Conservation (phyloP, 2,113 vertebrate genomes). For the Eidolon helvum region DNA sequence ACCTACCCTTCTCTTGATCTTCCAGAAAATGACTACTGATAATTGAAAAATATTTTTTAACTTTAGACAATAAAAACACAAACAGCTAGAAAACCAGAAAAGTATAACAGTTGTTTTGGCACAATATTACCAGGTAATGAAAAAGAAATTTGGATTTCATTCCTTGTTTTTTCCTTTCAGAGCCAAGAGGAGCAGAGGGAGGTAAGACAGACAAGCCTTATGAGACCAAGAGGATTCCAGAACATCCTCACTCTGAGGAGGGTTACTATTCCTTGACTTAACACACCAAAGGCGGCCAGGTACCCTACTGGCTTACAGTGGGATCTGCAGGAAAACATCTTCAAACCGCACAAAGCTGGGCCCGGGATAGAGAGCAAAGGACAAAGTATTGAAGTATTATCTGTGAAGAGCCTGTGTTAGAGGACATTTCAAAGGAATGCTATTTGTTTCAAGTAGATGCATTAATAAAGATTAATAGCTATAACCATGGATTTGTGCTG, state of each 20-base stretch:
- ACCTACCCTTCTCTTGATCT: not conserved
- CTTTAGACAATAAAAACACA: constrained; percentile 58
- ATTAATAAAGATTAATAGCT: constrained; percentile 41
- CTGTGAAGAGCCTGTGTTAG: not conserved
- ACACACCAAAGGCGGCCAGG: not conserved
- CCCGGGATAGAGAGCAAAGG: not conserved
- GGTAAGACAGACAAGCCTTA: not conserved
- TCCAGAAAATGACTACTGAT: not conserved
- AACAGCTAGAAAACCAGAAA: constrained; percentile 37
- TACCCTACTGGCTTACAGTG: not conserved
- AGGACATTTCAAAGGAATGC: not conserved
- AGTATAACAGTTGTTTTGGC: not conserved
- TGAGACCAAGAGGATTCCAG: not conserved
- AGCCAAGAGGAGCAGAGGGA: not conserved
- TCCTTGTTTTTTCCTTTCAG: not conserved
- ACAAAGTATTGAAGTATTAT: not conserved
- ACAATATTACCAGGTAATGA: not conserved
- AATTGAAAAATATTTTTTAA: not conserved
- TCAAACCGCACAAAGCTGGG: not conserved
- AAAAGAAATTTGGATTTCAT: not conserved
- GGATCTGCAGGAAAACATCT: not conserved
- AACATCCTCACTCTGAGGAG: not conserved
- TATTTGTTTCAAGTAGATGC: not conserved
- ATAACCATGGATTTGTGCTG: not conserved
- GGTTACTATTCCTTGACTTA: not conserved